Evolutionary conservation across 2,888 invertebrate genomes (phyloP).

Genomic region (Phortica okadai): DNA sequence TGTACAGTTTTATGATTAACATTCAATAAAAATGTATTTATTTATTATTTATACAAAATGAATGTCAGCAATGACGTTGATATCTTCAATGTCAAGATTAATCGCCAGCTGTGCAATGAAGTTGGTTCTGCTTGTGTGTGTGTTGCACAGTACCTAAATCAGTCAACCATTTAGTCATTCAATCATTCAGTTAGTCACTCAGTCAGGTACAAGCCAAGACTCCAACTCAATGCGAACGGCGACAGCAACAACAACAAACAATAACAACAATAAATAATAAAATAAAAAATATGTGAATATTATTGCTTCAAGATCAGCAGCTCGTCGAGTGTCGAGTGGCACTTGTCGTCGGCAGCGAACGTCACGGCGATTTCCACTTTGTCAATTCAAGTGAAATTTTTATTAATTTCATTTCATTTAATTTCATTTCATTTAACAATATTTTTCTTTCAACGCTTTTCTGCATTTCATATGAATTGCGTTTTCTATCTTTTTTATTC

Average conservation of each 20-base stretch:
- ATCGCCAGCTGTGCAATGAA: conserved; percentile 68
- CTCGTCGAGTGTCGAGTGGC: conserved; percentile 71
- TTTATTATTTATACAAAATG: conserved; percentile 28
- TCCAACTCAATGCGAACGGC: conserved; percentile 5
- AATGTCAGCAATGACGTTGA: conserved; percentile 26
- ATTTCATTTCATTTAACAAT: background rate
- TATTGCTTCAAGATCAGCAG: conserved; percentile 66
- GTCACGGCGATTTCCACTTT: conserved; percentile 71
- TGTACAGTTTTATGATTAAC: background rate
- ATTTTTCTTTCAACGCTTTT: background rate
- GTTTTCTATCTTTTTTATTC: conserved; percentile 11
- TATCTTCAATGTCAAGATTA: conserved; percentile 69
- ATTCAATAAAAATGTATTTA: background rate
- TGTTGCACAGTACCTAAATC: background rate
- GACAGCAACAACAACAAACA: conserved; percentile 43
- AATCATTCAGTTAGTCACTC: conserved; percentile 40
- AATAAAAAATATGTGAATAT: conserved; percentile 5
- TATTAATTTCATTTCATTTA: conserved; percentile 65
- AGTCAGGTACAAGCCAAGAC: conserved; percentile 29
- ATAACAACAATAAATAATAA: conserved; percentile 40
- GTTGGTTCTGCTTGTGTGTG: conserved; percentile 45
- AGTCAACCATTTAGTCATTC: conserved; percentile 18
- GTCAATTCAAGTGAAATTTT: conserved; percentile 73
- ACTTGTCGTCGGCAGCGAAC: conserved; percentile 68
- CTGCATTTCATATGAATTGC: background rate